Base-by-base conservation (phyloP, 30 jellyfish, hydroid and myxozoan species). In the Mastigias papua region DNA sequence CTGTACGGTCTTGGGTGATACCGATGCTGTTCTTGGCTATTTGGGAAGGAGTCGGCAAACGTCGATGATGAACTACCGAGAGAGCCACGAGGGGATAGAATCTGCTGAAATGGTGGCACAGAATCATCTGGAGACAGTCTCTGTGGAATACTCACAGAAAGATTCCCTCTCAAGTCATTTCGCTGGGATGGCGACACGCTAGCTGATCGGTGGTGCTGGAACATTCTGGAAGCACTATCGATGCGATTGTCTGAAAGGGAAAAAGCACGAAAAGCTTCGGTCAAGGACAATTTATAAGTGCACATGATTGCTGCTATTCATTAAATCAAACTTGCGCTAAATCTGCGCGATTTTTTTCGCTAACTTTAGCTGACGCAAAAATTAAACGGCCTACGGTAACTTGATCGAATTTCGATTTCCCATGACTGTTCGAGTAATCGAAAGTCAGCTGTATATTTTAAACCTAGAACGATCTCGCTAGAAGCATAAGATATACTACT, bases 101-200 rank as follows among this genome's bases (percentile, higher is more conserved):
- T 63, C 27, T 63, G 74, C 83, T 49, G 83, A 72, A 34, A 72
- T n/a, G 64, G 29, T n/a, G 64, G 29, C 4, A 35, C 68, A 34
- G 35, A 34, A 72, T 72, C 49, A 72, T 49, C 66, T 13, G 83
- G 0, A 21, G 83, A 60, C 20, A 72, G 70, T 51, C 83, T 72
- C 48, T 29, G 68, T 22, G 65, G 69, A 51, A 20, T 20, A 34
- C 25, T 72, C 19, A 72, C 25, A 25, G 66, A 37, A 35, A 34
- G 83, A 72, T 22, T 19, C 5, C 48, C 37, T 8, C 83, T 51
- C 8, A 68, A 22, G 11, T 72, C 83, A 37, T 34, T 72, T 25
- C 8, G 66, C 17, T 35, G 49, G 37, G 34, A 17, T 27, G 74
- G 20, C 19, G 7, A 4, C 42, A 22, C 37, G 23, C 19, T 63